Base-by-base conservation (phyloP, 2,797 vertebrate genomes). In the Staurois parvus region DNA sequence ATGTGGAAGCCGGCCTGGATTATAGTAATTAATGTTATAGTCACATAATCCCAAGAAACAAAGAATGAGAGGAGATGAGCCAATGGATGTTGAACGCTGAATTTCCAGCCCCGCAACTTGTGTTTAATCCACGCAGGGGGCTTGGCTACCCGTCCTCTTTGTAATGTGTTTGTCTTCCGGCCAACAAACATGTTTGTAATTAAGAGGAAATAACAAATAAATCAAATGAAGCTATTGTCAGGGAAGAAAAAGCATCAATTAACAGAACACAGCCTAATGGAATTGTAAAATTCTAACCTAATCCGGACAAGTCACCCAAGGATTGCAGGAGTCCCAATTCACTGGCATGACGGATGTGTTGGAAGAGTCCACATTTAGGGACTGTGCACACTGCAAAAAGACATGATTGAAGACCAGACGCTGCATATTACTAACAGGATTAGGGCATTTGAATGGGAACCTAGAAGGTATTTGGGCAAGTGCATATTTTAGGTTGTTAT, bases 131-230 rank as follows among this genome's bases (percentile, higher is more conserved):
- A 69, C 15, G 45, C 78, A 1, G 45, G 62, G 77, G 42, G 37
- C 45, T 76, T 28, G 19, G 40, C n/a, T 37, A 67, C 72, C 68
- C 24, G 62, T 70, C 62, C 79, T 70, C 28, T 72, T 70, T 76
- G 72, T 66, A 73, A 85, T 81, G 76, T n/a, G 28, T 45, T 70
- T 59, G 66, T 62, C 45, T 56, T 45, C 32, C 62, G 72, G 79
- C 78, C 84, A 85, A 85, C 45, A 81, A 81, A 37, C 19, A 81
- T 81, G 62, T 59, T 74, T 29, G 79, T 81, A 86, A 86, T 86
- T 81, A 86, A 73, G 34, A 17, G 28, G 45, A 76, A 75, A 81
- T 67, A 81, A 85, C 72, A 85, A 85, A 81, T 72, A 48, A 81
- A 81, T 85, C 79, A 77, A 45, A 81, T 45, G 66, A 40, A 26